Base-by-base conservation (phyloP, 2,797 vertebrate species). In the Enteromius mattozi region DNA sequence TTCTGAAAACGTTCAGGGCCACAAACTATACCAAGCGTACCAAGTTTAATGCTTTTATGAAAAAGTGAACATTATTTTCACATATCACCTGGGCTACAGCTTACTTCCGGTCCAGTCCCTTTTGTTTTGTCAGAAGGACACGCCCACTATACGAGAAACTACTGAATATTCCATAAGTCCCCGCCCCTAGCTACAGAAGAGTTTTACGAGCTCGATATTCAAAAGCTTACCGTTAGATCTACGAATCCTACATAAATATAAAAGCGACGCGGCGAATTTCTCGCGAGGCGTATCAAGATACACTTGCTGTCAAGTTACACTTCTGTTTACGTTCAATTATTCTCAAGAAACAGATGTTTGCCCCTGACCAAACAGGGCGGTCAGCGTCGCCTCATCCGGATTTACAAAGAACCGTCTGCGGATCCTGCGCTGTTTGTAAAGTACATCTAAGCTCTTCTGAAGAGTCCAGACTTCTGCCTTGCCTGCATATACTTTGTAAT, bases 401-500 rank as follows among this genome's bases (percentile, higher is more conserved):
- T 37, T 45, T 13, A n/a, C 42, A 37, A 24, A 81, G 42, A 30
- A 77, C 30, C 1, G 61, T 66, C 37, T 70, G 78, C 61, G 78
- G 61, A 42, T 21, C n/a, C n/a, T 89, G 88, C 35, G 69, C 51
- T 7, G 16, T 40, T 47, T 89, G 88, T 14, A 84, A 77, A 75
- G 56, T 19, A 30, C 30, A 21, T 2, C 54, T 89, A 30, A 82
- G 24, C 17, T 56, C 51, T n/a, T 81, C 49, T 21, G 8, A 37
- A 9, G 42, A 78, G 7, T 81, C 86, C 13, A 81, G 87, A 82
- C 89, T 91, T 19, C 84, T 91, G 2, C 91, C 91, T 10, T 91
- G 91, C 51, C 85, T 91, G 2, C 91, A 91, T 47, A 72, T 86
- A 21, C 45, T 86, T 40, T 91, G 91, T 35, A 74, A 84, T 37